phyloP scores from a whole-genome alignment of 2,888 invertebrate species.

The Mythimna vitellina region DNA sequence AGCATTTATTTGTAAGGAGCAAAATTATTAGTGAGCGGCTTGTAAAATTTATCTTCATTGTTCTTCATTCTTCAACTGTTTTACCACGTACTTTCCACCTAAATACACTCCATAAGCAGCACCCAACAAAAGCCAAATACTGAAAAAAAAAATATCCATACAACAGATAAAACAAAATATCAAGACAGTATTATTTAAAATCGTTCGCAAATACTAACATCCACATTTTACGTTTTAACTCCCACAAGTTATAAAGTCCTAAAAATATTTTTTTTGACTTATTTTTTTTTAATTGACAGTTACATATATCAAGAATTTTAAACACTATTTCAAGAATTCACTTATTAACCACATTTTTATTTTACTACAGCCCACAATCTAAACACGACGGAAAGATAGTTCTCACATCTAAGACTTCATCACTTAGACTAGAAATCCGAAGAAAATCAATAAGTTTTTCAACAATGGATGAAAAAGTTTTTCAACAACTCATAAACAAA shows the following conservation, averaged over 20 bases:
- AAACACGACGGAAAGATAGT: neutral
- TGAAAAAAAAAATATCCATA: neutral
- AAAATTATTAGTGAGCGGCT: too few relatives aligned
- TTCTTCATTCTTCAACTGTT: neutral
- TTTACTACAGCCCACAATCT: neutral
- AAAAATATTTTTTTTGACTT: neutral
- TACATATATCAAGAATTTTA: neutral
- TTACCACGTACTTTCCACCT: neutral
- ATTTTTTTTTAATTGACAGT: neutral
- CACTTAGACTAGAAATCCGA: neutral
- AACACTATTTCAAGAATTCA: neutral
- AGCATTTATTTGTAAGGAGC: too few relatives aligned
- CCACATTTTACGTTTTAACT: neutral
- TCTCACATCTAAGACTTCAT: neutral
- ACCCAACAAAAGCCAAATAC: constrained; percentile 4
- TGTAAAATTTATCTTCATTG: too few relatives aligned
- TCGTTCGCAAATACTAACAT: neutral
- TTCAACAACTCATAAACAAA: constrained; percentile 32
- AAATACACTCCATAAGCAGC: constrained; percentile 13
- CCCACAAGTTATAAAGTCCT: too few relatives aligned
- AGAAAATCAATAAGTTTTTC: neutral
- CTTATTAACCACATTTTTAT: neutral
- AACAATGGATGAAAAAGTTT: neutral
- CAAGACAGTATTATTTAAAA: neutral
- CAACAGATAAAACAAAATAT: constrained; percentile 4